These are phyloP conservation scores for Exaiptasia diaphana DNA, from an alignment of 64 coral and sea anemone species.

Conservation along the genomic window DNA sequence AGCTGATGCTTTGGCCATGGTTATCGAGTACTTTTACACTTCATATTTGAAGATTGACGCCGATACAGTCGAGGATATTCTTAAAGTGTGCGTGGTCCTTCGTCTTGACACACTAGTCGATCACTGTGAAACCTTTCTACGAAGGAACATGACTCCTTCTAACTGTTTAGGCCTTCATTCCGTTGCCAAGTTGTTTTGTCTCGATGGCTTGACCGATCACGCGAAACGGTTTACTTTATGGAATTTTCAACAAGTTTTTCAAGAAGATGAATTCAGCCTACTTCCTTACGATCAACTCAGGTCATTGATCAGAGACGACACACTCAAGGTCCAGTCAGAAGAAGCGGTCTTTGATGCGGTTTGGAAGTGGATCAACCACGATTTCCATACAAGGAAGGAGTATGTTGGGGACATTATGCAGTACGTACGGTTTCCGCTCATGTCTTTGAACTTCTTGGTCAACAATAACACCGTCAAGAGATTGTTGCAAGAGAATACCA, in stretches of 20 bases:
- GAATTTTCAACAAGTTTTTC: conserved; percentile 90
- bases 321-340: conserved; percentile 93
- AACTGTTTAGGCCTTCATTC: conserved; percentile 92
- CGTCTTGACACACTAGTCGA: conserved; percentile 74
- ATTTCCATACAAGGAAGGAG: conserved; percentile 60
- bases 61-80: conserved; percentile 76
- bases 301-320: conserved; percentile 76
- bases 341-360: conserved; percentile 83
- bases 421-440: conserved; percentile 86
- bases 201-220: conserved; percentile 75
- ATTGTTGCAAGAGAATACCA: conserved; percentile 66
- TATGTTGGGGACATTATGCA: conserved; percentile 85
- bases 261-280: conserved; percentile 88
- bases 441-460: conserved; percentile 80
- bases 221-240: conserved; percentile 81
- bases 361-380: conserved; percentile 87
- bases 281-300: conserved; percentile 75
- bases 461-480: conserved; percentile 54
- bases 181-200: conserved; percentile 70
- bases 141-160: conserved; percentile 82
- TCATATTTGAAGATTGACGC: conserved; percentile 83
- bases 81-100: conserved; percentile 76
- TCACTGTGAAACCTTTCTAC: conserved; percentile 91
- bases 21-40: conserved; percentile 91
- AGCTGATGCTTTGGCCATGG: conserved; percentile 50